phyloP scores from a whole-genome alignment of 2,888 invertebrate species.

The Ephialtes manifestator region DNA sequence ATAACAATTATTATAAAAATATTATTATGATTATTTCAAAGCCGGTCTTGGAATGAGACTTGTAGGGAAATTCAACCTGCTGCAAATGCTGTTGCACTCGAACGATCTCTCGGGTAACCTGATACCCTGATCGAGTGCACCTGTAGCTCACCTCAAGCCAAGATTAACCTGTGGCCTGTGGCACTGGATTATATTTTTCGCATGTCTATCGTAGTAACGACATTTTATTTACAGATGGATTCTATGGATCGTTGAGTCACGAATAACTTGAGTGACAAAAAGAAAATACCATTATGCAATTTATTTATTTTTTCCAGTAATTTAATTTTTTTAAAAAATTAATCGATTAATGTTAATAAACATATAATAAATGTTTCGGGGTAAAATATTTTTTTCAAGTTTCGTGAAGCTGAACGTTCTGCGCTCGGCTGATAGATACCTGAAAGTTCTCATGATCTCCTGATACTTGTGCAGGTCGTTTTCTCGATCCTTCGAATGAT shows the following conservation, averaged over 20 bases:
- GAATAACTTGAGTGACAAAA: not conserved
- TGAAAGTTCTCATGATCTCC: constrained; percentile 64
- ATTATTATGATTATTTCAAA: not conserved
- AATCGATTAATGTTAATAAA: not conserved
- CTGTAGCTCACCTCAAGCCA: constrained; percentile 82
- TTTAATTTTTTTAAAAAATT: not conserved
- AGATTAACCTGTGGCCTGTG: constrained; percentile 74
- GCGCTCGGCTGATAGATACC: constrained; percentile 15
- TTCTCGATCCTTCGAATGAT: constrained; percentile 72
- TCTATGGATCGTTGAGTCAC: constrained; percentile 39
- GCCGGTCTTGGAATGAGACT: constrained; percentile 27
- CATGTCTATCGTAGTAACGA: not conserved
- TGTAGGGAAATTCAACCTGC: constrained; percentile 72
- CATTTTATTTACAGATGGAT: constrained; percentile 10
- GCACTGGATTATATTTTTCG: constrained; percentile 42
- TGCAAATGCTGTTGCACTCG: constrained; percentile 69
- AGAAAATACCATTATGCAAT: not conserved
- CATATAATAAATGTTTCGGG: not conserved
- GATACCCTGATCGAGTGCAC: constrained; percentile 81
- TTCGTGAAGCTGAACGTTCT: not conserved
- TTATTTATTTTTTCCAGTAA: not conserved
- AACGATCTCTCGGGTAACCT: constrained; percentile 78
- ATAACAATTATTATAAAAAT: not conserved
- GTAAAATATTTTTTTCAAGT: not conserved
- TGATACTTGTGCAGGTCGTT: constrained; percentile 65